Evolutionary conservation across 2,113 vertebrate species (phyloP), one percentile per base, ranked within the genome.

Genomic region (Cinclus mexicanus): DNA sequence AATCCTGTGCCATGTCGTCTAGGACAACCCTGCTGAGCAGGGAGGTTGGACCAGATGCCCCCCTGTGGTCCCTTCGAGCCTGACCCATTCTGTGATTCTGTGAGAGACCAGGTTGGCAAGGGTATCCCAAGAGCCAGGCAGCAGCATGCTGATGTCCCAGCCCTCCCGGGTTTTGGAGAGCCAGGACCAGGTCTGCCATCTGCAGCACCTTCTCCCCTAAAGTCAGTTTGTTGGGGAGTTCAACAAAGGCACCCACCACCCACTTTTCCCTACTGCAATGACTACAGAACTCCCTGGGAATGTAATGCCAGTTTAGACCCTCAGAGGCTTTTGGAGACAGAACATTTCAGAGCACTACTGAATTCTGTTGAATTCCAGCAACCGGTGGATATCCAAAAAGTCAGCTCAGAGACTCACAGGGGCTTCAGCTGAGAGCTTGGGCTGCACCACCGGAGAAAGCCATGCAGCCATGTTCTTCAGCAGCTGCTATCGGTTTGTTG

Each of bases 331-430:
- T 24, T 9, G 6, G 19, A 5, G n/a, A 46, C 9, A 8, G 1
- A 14, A 3, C 42, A 0, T 42, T 22, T 13, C 25, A 10, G 17
- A 14, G 9, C 21, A 1, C 10, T 2, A 0, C 0, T 14, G 8
- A 41, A 7, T n/a, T 23, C 11, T 56, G 2, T 0, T 2, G 37
- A 50, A 55, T 1, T 3, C 12, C 15, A 22, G 33, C 6, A n/a
- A 35, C 12, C 6, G 2, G 41, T 31, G 29, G 13, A 1, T 6
- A 11, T 6, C 29, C 2, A 13, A 49, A 47, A 26, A 7, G 19
- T 3, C 14, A 14, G 46, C 46, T 41, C 28, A 1, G 63, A 61
- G 41, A 4, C 28, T 17, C 22, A 0, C 7, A 0, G 1, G 4
- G 31, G 28, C 39, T 42, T 23, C 79, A 5, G 1, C 39, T 5